phyloP scores from a whole-genome alignment of 2,888 invertebrate species.

The Phania funesta region DNA sequence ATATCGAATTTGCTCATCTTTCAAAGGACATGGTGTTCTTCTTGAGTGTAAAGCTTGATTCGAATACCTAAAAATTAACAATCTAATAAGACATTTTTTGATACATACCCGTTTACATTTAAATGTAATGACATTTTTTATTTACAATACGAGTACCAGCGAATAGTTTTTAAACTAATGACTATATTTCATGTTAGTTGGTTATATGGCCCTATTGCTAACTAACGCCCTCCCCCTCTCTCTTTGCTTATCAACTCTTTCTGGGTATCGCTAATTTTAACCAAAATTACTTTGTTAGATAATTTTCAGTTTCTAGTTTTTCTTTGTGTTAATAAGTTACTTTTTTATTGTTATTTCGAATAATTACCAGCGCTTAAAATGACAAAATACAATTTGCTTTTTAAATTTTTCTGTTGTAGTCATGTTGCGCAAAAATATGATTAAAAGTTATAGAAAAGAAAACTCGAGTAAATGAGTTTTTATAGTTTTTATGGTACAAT shows the following conservation, averaged over 20 bases:
- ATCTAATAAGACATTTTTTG: too few relatives aligned
- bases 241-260: neutral
- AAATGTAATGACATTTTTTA: neutral
- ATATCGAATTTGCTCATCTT: too few relatives aligned
- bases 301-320: constrained; percentile 6
- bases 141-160: neutral
- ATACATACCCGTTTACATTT: too few relatives aligned
- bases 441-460: neutral
- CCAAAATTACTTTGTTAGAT: constrained; percentile 14
- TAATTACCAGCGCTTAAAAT: constrained; percentile 43
- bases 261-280: neutral
- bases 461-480: neutral
- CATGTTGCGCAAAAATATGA: neutral
- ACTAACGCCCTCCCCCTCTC: neutral
- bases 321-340: neutral
- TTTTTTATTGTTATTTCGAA: neutral
- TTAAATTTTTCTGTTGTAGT: neutral
- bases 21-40: too few relatives aligned
- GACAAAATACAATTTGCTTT: constrained; percentile 36
- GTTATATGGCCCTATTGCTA: neutral
- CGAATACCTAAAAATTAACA: too few relatives aligned
- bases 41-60: too few relatives aligned
- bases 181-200: constrained; percentile 34
- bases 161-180: constrained; percentile 14
- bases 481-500: constrained; percentile 8